Evolutionary conservation across 1,140 invertebrate species (phyloP), one percentile per base, ranked within the genome.

Genomic region (Ephestia elutella): DNA sequence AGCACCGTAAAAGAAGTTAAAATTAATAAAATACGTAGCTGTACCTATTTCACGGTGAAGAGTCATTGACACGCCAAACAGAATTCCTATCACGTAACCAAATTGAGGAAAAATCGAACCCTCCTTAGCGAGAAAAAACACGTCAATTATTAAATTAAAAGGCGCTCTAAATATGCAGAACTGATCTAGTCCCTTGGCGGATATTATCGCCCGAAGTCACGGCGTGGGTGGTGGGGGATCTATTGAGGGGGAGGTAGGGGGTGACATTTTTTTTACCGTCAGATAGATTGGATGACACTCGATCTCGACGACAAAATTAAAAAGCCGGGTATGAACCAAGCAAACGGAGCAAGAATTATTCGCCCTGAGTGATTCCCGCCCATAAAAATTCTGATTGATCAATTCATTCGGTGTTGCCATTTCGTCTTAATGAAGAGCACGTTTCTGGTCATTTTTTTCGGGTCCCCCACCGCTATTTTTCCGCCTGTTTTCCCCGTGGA

Each of bases 371-470:
- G 84, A 87, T 87, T 87, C 80, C 70, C 59, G 76, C 66, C 80
- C 82, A 87, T 87, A 87, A 86, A 87, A 86, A 78, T 84, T 84
- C 76, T 86, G 82, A 86, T 87, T 87, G 85, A 87, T 87, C 85
- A 87, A 87, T 87, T 86, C 85, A 84, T 87, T 73, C 78, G 73
- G 70, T 78, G 80, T 84, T 84, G 72, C 80, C 73, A 80, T 83
- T 75, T 70, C 75, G 66, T 60, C 68, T 71, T 87, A 87, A 87
- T 87, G 82, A 87, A 82, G 80, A 76, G 80, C 78, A 78, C 75
- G 82, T 75, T 77, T 70, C 70, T 74, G 61, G 77, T 75, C 72
- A 73, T 70, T 77, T 80, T 75, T 80, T 82, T 75, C 48, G 35
- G 67, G 51, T 53, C 73, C 68, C 76, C 59, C 67, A 49, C 71